phyloP scores from a whole-genome alignment of 2,888 invertebrate genomes.

The Ochropleura plecta region DNA sequence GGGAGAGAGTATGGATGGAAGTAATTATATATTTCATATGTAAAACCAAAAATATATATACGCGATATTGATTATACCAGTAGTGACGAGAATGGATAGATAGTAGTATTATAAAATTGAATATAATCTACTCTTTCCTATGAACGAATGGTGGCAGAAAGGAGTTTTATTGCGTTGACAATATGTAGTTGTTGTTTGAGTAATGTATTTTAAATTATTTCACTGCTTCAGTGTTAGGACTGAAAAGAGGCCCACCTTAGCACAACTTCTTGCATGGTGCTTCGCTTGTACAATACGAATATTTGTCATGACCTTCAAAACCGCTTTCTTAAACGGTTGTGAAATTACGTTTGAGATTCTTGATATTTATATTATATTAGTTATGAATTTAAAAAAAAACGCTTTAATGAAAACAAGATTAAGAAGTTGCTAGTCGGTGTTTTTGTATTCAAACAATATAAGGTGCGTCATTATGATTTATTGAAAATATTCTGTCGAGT shows the following conservation, averaged over 20 bases:
- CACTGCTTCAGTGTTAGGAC: slow-evolving; percentile 57
- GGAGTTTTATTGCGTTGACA: slow-evolving; percentile 60
- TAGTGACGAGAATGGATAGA: slow-evolving; percentile 67
- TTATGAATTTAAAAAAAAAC: slow-evolving; percentile 72
- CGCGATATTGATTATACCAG: slow-evolving; percentile 67
- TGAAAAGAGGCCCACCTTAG: slow-evolving; percentile 75
- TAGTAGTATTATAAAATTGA: slow-evolving; percentile 64
- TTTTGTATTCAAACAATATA: slow-evolving; percentile 66
- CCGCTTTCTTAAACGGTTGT: slow-evolving; percentile 83
- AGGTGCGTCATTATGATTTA: slow-evolving; percentile 64
- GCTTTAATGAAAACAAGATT: slow-evolving; percentile 73
- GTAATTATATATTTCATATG: slow-evolving; percentile 66
- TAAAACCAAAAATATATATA: slow-evolving; percentile 79
- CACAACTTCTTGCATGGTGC: slow-evolving; percentile 83
- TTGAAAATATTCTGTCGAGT: slow-evolving; percentile 45
- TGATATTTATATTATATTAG: slow-evolving; percentile 69
- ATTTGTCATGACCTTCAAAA: slow-evolving; percentile 71
- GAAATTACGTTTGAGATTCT: slow-evolving; percentile 82
- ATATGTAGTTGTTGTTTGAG: slow-evolving; percentile 47
- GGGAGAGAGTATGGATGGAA: slow-evolving; percentile 61
- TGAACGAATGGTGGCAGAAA: slow-evolving; percentile 64
- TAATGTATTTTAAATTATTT: slow-evolving; percentile 50
- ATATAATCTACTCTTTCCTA: slow-evolving; percentile 63
- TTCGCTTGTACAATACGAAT: slow-evolving; percentile 75
- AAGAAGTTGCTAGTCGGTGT: slow-evolving; percentile 80